phyloP scores from a whole-genome alignment of 2,113 vertebrate genomes.

The Xiphophorus hellerii region DNA sequence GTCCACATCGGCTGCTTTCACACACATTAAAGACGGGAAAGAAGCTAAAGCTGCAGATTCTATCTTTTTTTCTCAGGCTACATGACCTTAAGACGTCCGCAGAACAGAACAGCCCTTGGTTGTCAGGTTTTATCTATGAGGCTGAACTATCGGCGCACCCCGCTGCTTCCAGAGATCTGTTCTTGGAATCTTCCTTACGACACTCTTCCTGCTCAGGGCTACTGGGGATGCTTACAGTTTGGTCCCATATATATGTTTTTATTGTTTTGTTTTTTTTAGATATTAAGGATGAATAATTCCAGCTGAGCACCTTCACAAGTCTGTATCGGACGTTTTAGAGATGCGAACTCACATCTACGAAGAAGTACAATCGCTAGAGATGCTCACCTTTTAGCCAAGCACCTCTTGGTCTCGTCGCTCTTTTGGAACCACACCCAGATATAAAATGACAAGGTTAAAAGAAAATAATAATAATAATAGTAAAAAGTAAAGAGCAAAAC shows the following conservation, averaged over 20 bases:
- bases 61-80: conserved; percentile 15
- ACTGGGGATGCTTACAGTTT: conserved; percentile 19
- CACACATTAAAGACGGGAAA: conserved; percentile 4
- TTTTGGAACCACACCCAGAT: conserved; percentile 16
- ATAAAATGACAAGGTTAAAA: conserved; percentile 5
- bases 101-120: not conserved
- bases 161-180: not conserved
- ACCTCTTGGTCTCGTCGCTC: conserved; percentile 8
- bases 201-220: not conserved
- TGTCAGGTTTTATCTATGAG: not conserved
- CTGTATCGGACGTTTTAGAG: conserved; percentile 3
- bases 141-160: not conserved
- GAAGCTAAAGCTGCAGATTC: not conserved
- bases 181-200: not conserved
- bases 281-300: conserved; percentile 7
- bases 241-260: conserved; percentile 34
- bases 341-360: not conserved
- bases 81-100: conserved; percentile 9
- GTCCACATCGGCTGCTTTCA: conserved; percentile 10
- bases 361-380: not conserved
- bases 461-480: not conserved
- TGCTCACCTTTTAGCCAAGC: conserved; percentile 15
- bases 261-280: conserved; percentile 4
- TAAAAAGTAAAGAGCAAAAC: conserved; percentile 20
- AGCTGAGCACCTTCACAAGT: conserved; percentile 38